phyloP scores from a whole-genome alignment of 2,797 vertebrate species.

The Babyrousa celebensis region DNA sequence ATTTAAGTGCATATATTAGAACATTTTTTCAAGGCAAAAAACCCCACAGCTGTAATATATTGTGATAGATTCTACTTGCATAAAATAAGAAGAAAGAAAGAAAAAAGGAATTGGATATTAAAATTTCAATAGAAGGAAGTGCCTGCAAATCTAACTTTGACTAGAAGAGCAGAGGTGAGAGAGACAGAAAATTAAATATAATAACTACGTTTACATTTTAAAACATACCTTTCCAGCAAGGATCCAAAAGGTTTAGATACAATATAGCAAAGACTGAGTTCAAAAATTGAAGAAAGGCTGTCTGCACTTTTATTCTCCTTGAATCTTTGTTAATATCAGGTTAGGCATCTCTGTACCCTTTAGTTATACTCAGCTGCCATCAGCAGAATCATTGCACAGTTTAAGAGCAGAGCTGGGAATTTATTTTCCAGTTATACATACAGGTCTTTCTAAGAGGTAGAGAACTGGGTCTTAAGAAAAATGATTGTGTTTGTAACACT shows the following conservation, averaged over 20 bases:
- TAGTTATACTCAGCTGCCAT: conserved; percentile 72
- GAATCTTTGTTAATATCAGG: conserved; percentile 79
- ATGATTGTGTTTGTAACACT: not conserved
- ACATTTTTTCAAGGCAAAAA: conserved; percentile 26
- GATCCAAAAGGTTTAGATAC: conserved; percentile 50
- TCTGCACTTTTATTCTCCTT: conserved; percentile 54
- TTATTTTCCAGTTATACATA: conserved; percentile 8
- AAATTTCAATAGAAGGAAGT: conserved; percentile 64
- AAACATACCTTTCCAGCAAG: conserved; percentile 81
- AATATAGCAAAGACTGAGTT: conserved; percentile 62
- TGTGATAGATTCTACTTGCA: conserved; percentile 51
- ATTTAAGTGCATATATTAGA: not conserved
- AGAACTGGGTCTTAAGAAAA: conserved; percentile 21
- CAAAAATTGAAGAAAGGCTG: conserved; percentile 62
- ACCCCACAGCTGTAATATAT: not conserved
- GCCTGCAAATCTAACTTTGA: conserved; percentile 69
- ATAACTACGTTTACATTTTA: conserved; percentile 81
- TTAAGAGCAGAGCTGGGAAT: conserved; percentile 22
- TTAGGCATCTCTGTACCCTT: conserved; percentile 67
- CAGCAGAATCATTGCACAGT: conserved; percentile 73
- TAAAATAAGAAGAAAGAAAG: conserved; percentile 10
- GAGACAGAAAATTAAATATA: conserved; percentile 85
- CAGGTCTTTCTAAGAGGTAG: not conserved
- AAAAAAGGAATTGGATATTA: conserved; percentile 37
- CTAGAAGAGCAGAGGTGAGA: conserved; percentile 63